Conservation (phyloP, 2,113 vertebrate genomes). For the Cyprinus carpio region DNA sequence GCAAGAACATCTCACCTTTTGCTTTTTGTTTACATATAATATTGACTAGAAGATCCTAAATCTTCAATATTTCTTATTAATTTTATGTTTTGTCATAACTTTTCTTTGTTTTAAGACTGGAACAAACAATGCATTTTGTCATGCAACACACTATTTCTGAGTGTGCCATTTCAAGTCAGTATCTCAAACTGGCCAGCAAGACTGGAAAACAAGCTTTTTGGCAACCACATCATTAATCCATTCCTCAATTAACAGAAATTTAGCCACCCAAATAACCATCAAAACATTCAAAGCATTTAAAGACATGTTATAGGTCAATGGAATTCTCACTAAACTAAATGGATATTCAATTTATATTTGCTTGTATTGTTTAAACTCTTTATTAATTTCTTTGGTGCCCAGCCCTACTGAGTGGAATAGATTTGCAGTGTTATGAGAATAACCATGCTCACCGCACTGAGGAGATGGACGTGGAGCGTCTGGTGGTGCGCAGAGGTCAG, state of each 20-base stretch:
- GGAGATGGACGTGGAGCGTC: conserved; percentile 74
- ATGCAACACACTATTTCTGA: neutral
- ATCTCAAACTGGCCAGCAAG: neutral
- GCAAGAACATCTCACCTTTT: neutral
- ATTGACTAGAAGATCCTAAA: neutral
- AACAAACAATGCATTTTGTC: neutral
- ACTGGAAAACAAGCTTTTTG: neutral
- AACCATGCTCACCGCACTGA: conserved; percentile 80
- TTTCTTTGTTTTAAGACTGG: no score
- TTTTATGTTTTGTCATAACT: no score
- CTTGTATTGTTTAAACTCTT: neutral
- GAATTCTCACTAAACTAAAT: neutral
- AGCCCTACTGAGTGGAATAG: conserved; percentile 64
- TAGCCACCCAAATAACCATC: neutral
- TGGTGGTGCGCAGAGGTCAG: conserved; percentile 81
- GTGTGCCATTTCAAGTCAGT: neutral
- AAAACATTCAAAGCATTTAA: no score
- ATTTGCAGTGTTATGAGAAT: conserved; percentile 74
- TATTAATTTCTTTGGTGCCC: neutral
- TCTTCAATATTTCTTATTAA: neutral
- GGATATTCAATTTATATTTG: neutral
- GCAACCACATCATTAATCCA: neutral
- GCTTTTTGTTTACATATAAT: neutral
- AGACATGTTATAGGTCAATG: neutral
- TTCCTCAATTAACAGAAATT: neutral